Evolutionary conservation across 2,797 vertebrate genomes (phyloP), one percentile per base, ranked within the genome.

Genomic region (Erethizon dorsatum): DNA sequence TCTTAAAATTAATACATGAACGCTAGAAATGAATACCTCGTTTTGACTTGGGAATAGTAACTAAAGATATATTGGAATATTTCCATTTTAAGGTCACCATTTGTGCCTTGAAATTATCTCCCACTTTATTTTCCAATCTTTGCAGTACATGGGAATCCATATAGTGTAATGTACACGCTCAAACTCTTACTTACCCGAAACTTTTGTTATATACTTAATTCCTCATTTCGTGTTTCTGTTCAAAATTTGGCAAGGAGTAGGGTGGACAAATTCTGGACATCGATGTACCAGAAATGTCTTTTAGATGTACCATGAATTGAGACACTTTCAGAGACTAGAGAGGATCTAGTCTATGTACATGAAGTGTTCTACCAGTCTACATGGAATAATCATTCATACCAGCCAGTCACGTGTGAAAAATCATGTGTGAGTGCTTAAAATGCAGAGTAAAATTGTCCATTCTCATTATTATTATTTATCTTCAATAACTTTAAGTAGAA

Each of bases 11-110:
- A 67, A 28, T 5, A 54, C 9, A 0, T 59, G 15, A 91, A 71
- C 5, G 26, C 11, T 69, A 41, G 15, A 20, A 94, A n/a, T 63
- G 88, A 92, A 65, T 9, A 28, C 24, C 7, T 88, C 79, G 22
- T 17, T 90, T 95, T 63, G 84, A 77, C 45, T 93, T 69, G 1
- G 24, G 94, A 90, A 65, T 54, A 52, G 18, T 78, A 50, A 80
- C 45, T 83, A 47, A 85, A 73, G 56, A 67, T 73, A 6, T 65
- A 79, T 41, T 79, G 31, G 20, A 41, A 37, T 71, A 5, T 85
- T 88, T 93, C 17, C 2, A 92, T 3, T 65, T 28, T 82, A 69
- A 33, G 6, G 20, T 47, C 22, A 78, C 11, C 10, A 22, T 92
- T 88, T 91, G 41, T 89, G 14, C 75, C 26, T 95, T 73, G 71